phyloP scores from a whole-genome alignment of 2,113 vertebrate genomes.

The Coregonus clupeaformis region DNA sequence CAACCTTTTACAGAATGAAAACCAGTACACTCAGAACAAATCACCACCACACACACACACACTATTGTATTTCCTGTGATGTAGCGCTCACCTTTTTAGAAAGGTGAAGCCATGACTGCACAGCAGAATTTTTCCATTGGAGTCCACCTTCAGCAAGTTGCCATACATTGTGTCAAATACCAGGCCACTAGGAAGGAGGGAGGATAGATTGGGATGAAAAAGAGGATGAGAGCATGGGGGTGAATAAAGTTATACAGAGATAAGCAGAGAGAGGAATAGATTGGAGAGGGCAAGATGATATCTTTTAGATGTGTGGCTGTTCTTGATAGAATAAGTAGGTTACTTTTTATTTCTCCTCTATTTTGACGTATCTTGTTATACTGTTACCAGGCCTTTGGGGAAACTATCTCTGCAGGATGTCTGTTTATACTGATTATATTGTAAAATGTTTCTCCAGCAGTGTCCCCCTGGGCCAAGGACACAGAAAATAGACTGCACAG shows the following conservation, averaged over 20 bases:
- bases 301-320: not conserved
- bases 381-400: not conserved
- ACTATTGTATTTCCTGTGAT: not conserved
- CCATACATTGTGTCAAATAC: slow-evolving; percentile 78
- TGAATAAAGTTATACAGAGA: no score
- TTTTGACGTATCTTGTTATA: not conserved
- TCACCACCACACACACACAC: not conserved
- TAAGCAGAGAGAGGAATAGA: not conserved
- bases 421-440: not conserved
- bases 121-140: slow-evolving; percentile 81
- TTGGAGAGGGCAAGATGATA: slow-evolving; percentile 2
- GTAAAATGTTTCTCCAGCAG: not conserved
- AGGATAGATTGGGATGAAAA: no score
- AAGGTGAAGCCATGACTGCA: slow-evolving; percentile 81
- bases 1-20: not conserved
- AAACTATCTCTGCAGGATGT: not conserved
- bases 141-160: slow-evolving; percentile 87
- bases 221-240: not conserved
- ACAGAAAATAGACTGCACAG: not conserved
- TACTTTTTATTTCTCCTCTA: not conserved
- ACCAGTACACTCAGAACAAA: not conserved
- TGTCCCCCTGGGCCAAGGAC: not conserved
- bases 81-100: slow-evolving; percentile 76
- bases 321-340: not conserved
- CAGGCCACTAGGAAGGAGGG: slow-evolving; percentile 71